Percentiles rank a stretch among this genome's conserved stretches.
Evolutionary conservation across 2,888 invertebrate species (phyloP).

Genomic region (Nemotelus pantherinus): DNA sequence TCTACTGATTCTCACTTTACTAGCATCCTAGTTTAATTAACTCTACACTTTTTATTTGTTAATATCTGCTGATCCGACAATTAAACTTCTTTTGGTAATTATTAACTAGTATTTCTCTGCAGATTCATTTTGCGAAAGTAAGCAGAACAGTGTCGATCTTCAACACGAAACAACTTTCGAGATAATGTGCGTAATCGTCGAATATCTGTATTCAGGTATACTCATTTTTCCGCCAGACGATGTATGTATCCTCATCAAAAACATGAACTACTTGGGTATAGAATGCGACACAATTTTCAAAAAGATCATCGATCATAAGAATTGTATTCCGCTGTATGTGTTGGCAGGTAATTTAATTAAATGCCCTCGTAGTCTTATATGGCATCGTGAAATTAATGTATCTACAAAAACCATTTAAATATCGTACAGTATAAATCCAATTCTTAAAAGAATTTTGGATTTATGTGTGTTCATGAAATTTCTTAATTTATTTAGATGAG

Average conservation of each 20-base stretch:
- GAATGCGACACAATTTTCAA: conserved; percentile 2
- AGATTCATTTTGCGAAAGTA: conserved; percentile 24
- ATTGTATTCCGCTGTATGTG: conserved; percentile 3
- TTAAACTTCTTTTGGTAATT: no score
- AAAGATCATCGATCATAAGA: conserved; percentile 1
- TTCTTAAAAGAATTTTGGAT: no score
- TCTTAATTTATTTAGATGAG: neutral
- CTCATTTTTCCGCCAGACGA: neutral
- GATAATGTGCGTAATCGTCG: neutral
- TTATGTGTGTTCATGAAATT: no score
- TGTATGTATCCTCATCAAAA: neutral
- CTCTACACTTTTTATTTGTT: no score
- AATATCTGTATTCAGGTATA: conserved; percentile 7
- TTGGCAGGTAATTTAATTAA: neutral
- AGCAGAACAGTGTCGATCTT: conserved; percentile 4
- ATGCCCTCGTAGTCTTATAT: no score
- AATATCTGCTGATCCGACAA: no score
- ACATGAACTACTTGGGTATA: neutral
- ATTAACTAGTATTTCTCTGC: neutral
- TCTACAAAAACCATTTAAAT: no score
- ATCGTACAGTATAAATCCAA: no score
- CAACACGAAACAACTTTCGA: conserved; percentile 9
- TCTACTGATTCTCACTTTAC: no score
- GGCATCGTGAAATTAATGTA: no score
- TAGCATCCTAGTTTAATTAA: no score